Evolutionary conservation across 2,797 vertebrate genomes (phyloP).

Genomic region (Melanotaenia parkinsoni): DNA sequence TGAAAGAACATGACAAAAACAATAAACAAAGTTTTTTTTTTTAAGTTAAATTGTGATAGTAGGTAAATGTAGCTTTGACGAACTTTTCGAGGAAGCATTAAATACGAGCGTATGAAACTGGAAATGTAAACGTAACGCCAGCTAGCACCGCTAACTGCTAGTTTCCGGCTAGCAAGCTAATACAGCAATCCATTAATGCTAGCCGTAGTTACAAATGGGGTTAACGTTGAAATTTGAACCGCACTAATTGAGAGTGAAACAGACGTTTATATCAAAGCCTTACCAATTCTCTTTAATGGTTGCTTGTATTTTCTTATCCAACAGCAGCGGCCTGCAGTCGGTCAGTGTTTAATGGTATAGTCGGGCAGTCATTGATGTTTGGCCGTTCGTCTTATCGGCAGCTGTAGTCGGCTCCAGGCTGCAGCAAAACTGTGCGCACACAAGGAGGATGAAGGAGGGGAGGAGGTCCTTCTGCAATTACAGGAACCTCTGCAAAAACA

Average conservation of each 20-base stretch:
- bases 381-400: slow-evolving; percentile 43
- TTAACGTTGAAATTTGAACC: background rate
- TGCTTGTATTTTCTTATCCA: background rate
- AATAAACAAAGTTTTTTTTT: background rate
- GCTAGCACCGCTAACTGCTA: slow-evolving; percentile 38
- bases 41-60: background rate
- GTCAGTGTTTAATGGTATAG: slow-evolving; percentile 1
- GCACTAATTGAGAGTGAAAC: background rate
- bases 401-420: slow-evolving; percentile 48
- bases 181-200: slow-evolving; percentile 4
- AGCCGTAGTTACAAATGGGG: slow-evolving; percentile 10
- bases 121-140: slow-evolving; percentile 12
- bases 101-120: background rate
- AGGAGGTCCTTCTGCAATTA: slow-evolving; percentile 47
- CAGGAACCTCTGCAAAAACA: slow-evolving; percentile 35
- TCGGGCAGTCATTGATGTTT: slow-evolving; percentile 27
- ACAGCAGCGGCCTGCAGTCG: background rate
- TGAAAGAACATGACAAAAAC: background rate
- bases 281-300: slow-evolving; percentile 32
- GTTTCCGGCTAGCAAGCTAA: slow-evolving; percentile 25
- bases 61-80: background rate
- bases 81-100: too few relatives aligned
- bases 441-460: slow-evolving; percentile 11
- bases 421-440: slow-evolving; percentile 63
- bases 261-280: slow-evolving; percentile 4